Evolutionary conservation across 2,113 vertebrate species (phyloP).

Genomic region (Ceuthmochares aereus): DNA sequence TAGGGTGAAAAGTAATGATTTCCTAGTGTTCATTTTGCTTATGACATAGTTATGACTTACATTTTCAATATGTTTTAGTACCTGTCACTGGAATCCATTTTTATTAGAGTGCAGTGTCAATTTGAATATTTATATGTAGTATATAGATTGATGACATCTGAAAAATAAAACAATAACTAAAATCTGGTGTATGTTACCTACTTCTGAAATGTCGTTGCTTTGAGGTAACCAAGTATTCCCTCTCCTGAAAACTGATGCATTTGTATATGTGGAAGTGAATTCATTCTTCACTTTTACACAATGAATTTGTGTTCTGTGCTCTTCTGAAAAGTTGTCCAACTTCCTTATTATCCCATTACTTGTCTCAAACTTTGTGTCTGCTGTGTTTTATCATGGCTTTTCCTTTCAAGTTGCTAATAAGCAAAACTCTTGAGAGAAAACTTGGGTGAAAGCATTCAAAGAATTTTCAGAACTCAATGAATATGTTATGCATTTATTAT

Average conservation of each 20-base stretch:
- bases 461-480: not conserved
- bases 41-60: not conserved
- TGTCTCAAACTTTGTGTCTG: not conserved
- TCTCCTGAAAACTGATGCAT: not conserved
- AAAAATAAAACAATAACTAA: not conserved
- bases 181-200: not conserved
- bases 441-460: not conserved
- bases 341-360: not conserved
- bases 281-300: not conserved
- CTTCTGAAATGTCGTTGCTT: not conserved
- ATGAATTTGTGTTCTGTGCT: not conserved
- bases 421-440: constrained; percentile 18
- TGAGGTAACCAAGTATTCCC: not conserved
- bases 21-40: not conserved
- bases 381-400: not conserved
- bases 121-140: not conserved
- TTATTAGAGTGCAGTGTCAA: not conserved
- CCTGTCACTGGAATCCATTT: not conserved
- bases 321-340: not conserved
- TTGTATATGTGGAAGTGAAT: not conserved
- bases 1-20: not conserved
- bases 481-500: not conserved
- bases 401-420: constrained; percentile 15
- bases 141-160: not conserved
- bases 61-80: not conserved